Conservation (phyloP, 2,888 invertebrate species). For the Congeria kusceri region DNA sequence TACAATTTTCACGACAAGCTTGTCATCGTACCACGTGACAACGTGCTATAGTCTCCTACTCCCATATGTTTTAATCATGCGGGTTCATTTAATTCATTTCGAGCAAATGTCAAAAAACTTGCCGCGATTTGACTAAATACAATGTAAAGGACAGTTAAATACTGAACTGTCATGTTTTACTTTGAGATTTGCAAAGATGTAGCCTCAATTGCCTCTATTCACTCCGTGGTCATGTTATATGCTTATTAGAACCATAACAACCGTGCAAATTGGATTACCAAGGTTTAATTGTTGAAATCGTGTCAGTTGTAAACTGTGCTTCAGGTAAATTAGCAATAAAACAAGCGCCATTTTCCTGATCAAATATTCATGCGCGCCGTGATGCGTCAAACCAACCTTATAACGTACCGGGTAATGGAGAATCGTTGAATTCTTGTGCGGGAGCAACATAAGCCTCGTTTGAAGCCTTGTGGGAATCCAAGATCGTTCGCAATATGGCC, state of each 20-base stretch:
- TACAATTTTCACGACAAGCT: too few species aligned
- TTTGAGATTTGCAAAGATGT: too few species aligned
- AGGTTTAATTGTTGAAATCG: slow-evolving; percentile 45
- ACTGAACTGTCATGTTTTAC: too few species aligned
- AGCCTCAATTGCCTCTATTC: too few species aligned
- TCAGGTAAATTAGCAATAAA: slow-evolving; percentile 55
- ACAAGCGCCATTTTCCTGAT: slow-evolving; percentile 63
- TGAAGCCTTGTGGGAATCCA: slow-evolving; percentile 55
- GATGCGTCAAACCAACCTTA: slow-evolving; percentile 60
- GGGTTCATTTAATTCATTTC: too few species aligned
- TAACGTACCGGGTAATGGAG: slow-evolving; percentile 39
- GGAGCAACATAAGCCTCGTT: slow-evolving; percentile 60
- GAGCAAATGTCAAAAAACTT: too few species aligned
- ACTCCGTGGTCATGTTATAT: not conserved
- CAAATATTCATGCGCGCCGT: slow-evolving; percentile 65
- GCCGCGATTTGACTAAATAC: too few species aligned
- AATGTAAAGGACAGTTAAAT: too few species aligned
- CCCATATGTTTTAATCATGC: too few species aligned
- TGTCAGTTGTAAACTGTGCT: slow-evolving; percentile 48
- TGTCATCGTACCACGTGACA: too few species aligned
- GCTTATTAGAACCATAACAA: slow-evolving; percentile 34
- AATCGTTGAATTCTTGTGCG: slow-evolving; percentile 55
- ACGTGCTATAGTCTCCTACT: too few species aligned
- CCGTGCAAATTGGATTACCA: slow-evolving; percentile 25
- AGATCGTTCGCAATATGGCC: slow-evolving; percentile 62